These are phyloP conservation scores for Anguilla megastoma DNA, from an alignment of 2,797 vertebrate genomes.

Conservation along the genomic window DNA sequence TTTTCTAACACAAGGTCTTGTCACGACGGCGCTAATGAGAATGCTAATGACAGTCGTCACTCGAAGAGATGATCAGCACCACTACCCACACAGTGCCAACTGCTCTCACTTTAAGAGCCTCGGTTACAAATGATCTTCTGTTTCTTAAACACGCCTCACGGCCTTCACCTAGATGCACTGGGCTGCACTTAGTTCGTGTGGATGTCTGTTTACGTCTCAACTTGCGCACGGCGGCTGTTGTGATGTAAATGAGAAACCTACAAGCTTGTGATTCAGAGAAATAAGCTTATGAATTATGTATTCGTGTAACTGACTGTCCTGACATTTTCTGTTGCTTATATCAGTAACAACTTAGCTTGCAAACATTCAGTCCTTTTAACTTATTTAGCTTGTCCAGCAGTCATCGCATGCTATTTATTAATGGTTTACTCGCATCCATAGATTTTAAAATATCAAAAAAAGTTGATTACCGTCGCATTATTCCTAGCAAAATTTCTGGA, in stretches of 20 bases:
- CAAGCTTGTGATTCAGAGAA: not conserved
- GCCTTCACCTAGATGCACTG: not conserved
- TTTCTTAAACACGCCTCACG: not conserved
- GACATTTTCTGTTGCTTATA: not conserved
- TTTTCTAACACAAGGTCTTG: not conserved
- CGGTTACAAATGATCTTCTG: not conserved
- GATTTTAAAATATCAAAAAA: too few species aligned
- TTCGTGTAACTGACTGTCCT: too few species aligned
- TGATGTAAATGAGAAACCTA: not conserved
- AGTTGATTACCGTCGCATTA: not conserved
- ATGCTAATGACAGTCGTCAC: not conserved
- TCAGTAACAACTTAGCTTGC: not conserved
- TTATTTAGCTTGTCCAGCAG: not conserved
- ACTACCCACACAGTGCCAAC: not conserved
- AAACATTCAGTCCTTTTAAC: not conserved
- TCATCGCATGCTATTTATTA: too few species aligned
- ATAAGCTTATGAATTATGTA: too few species aligned
- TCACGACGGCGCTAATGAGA: not conserved
- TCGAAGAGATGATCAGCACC: not conserved
- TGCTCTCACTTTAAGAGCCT: not conserved
- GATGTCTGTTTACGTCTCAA: not conserved
- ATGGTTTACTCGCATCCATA: too few species aligned
- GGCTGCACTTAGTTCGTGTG: not conserved
- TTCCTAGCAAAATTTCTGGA: too few species aligned
- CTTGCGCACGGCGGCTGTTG: not conserved